Base-by-base conservation (phyloP, 1,140 invertebrate species). In the Calephelis virginiensis region DNA sequence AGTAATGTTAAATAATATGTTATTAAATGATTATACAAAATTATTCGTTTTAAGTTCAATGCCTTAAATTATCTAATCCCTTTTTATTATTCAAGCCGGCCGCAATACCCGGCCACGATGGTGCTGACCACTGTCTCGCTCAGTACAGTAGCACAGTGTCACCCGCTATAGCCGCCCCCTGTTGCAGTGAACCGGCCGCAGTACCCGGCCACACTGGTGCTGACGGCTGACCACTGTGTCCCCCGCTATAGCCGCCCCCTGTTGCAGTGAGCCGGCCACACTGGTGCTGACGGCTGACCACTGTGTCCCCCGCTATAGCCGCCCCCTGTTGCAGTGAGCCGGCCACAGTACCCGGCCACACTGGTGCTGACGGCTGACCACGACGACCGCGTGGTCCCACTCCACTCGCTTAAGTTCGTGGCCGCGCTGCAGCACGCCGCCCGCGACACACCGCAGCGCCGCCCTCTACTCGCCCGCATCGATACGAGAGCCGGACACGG, bases 401-500 rank as follows among this genome's bases (percentile, higher is more conserved):
- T 98, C 64, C 98, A 99, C 91, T 98, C 97, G 65, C 93, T 99
- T 6, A 99, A 99, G 92, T 97, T 97, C 81, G 96, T 98, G 64
- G 97, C 99, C 0, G 94, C 97, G 76, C 90, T 99, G 56, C 99
- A 99, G 82, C 91, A 98, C 77, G 92, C 91, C 37, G 86, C 97
- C 50, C 93, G 94, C 56, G 85, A 90, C 50, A 82, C 93, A 13
- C 78, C 93, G 69, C 95, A 99, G 93, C 94, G 85, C n/a, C 98
- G 98, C 81, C 98, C 98, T 0, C 81, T 99, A 62, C 79, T 99
- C 47, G 95, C 98, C 46, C 92, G 96, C 67, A 94, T 99, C 67
- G 98, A 99, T 80, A 98, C 96, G 8, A 98, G 99, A 91, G 96
- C 98, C 53, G 99, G 99, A 0, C 99, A 99, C 92, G 98, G 99